Evolutionary conservation across 2,113 vertebrate species (phyloP).

Genomic region (Bubo scandiacus): DNA sequence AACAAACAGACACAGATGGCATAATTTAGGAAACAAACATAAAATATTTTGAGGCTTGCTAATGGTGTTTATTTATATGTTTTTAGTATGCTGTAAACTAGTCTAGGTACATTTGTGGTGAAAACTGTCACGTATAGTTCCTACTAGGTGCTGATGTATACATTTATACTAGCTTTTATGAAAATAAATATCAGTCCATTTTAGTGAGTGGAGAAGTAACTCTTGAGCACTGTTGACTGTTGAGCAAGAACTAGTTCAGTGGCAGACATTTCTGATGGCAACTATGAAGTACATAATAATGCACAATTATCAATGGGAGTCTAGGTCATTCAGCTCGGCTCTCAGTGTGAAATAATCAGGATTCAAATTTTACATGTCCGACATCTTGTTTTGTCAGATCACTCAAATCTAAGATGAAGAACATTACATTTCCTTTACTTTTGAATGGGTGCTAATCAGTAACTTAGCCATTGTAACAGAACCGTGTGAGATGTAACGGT

Average conservation of each 20-base stretch:
- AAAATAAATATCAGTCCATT: background rate
- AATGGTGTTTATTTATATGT: background rate
- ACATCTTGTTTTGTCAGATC: background rate
- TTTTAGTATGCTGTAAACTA: background rate
- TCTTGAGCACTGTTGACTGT: background rate
- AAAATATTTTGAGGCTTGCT: constrained; percentile 3
- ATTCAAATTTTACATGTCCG: background rate
- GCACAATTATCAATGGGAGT: background rate
- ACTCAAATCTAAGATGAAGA: background rate
- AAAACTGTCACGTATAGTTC: background rate
- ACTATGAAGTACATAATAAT: background rate
- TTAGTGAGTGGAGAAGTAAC: background rate
- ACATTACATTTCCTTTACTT: background rate
- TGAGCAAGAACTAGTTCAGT: background rate
- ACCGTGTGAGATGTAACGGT: fast-evolving
- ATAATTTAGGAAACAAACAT: constrained; percentile 45
- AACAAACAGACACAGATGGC: constrained; percentile 22
- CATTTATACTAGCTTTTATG: background rate
- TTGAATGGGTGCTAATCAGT: background rate
- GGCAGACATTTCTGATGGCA: background rate
- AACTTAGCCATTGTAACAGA: background rate
- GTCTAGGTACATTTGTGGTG: background rate
- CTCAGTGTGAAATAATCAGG: background rate
- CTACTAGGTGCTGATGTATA: background rate
- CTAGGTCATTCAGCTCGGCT: background rate